Base-by-base conservation (phyloP, 2,888 invertebrate species). In the Polyommatus iphigenia region DNA sequence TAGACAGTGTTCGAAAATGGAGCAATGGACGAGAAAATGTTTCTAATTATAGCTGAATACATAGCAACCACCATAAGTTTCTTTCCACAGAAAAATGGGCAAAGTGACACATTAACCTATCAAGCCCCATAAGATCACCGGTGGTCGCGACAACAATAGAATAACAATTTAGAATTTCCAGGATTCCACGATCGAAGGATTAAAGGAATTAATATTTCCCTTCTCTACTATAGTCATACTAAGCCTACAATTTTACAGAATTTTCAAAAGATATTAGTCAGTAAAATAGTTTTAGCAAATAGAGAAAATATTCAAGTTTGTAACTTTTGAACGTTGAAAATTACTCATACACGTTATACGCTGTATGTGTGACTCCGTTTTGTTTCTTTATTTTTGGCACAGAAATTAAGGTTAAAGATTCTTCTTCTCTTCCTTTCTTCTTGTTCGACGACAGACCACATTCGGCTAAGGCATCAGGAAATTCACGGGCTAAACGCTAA, bases 401-500 rank as follows among this genome's bases (percentile, higher is more conserved):
- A 0, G 18, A 18, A 54, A 54, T 18, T 18, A 54, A 18, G 18
- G 5, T 54, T 62, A 24, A 13, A 24, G 0, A 4, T 62, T 62
- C 24, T 62, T 62, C 76, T 76, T 80, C 77, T 62, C 81, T 80
- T 84, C 78, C 80, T 83, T 73, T 83, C 76, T 76, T 83, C 81
- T 83, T 83, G 80, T 79, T 78, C 78, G 81, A 75, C 80, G 82
- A 80, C 24, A 57, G 59, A 87, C 87, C 85, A 82, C 85, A 85
- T 84, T 88, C 82, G 83, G 90, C 91, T 94, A 84, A 93, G 94
- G 94, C 94, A 94, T 92, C 94, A 93, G 94, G 94, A 94, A 93
- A 94, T 90, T 94, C 94, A 94, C 94, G 93, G 94, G 94, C 89
- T 91, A 88, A 82, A 79, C 80, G 77, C 81, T 81, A 92, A 92